These are phyloP conservation scores for Panorpa germanica DNA, from an alignment of 2,888 invertebrate species.

Conservation along the genomic window DNA sequence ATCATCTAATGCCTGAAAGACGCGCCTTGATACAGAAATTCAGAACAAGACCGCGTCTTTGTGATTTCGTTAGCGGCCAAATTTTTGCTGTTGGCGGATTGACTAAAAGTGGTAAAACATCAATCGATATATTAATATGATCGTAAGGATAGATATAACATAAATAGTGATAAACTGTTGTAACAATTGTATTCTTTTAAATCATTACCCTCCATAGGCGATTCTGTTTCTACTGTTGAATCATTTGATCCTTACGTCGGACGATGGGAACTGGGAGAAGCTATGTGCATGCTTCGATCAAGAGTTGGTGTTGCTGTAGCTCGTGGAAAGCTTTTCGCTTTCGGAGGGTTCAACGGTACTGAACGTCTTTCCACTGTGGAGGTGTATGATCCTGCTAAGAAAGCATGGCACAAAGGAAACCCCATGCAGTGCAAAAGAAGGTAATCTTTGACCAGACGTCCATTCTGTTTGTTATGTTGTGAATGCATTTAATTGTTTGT, in stretches of 20 bases:
- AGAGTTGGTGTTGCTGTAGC: slow-evolving; percentile 72
- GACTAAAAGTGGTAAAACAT: slow-evolving; percentile 46
- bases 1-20: slow-evolving; percentile 71
- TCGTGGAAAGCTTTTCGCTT: slow-evolving; percentile 56
- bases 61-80: slow-evolving; percentile 53
- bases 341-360: slow-evolving; percentile 70
- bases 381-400: slow-evolving; percentile 54
- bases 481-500: slow-evolving; percentile 1
- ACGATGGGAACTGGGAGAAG: slow-evolving; percentile 57
- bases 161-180: slow-evolving; percentile 4
- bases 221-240: slow-evolving; percentile 70
- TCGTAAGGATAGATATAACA: slow-evolving; percentile 7
- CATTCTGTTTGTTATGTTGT: background rate
- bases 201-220: slow-evolving; percentile 25
- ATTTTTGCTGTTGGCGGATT: slow-evolving; percentile 78
- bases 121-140: background rate
- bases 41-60: slow-evolving; percentile 54
- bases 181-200: slow-evolving; percentile 6
- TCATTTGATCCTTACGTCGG: slow-evolving; percentile 53
- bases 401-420: slow-evolving; percentile 57
- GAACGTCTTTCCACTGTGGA: slow-evolving; percentile 71
- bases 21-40: slow-evolving; percentile 58
- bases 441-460: slow-evolving; percentile 21
- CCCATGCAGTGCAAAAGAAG: slow-evolving; percentile 66
- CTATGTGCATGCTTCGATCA: slow-evolving; percentile 70